Base-by-base conservation (phyloP, 2,113 vertebrate species). In the Xyliphius kryptos region DNA sequence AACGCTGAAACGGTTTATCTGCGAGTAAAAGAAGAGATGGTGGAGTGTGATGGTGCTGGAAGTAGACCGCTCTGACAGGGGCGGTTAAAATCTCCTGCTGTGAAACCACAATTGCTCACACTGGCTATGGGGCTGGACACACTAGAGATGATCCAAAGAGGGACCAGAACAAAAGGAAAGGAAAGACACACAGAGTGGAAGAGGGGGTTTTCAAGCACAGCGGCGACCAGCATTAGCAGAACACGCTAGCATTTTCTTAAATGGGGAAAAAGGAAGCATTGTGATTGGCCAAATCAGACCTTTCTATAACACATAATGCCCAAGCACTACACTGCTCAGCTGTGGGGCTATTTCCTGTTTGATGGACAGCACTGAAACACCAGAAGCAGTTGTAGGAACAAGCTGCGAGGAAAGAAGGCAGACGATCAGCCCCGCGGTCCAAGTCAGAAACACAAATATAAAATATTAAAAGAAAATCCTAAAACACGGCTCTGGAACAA, bases 231-330 rank as follows among this genome's bases (percentile, higher is more conserved):
- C 56, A 38, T 64, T 61, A 63, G 58, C 50, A 51, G 64, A 48
- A 64, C 61, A 64, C 48, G 48, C 56, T 59, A 50, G 51, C 51
- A 49, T 65, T 37, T 61, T 58, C 61, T 65, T 69, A 69, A 69
- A 65, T 66, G n/a, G 52, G 71, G 54, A 65, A 46, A 69, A 56
- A 69, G 56, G 66, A 66, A 68, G 63, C 61, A 41, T 51, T 41
- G 20, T 73, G 71, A 66, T 73, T 73, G 71, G 71, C 60, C 63
- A 69, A 73, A 73, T 69, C 61, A 20, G 55, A 61, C 71, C 61
- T 73, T 73, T 68, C 63, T 69, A 55, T 50, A 73, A 55, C 66
- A 69, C 47, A 73, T 69, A 73, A 73, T 73, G 56, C 66, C 43
- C 49, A 43, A 60, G 61, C 49, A 52, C 60, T 67, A 63, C 56